These are phyloP conservation scores for Apostichopus californicus DNA, from an alignment of 35 echinoderm and acorn worm species.

Conservation along the genomic window DNA sequence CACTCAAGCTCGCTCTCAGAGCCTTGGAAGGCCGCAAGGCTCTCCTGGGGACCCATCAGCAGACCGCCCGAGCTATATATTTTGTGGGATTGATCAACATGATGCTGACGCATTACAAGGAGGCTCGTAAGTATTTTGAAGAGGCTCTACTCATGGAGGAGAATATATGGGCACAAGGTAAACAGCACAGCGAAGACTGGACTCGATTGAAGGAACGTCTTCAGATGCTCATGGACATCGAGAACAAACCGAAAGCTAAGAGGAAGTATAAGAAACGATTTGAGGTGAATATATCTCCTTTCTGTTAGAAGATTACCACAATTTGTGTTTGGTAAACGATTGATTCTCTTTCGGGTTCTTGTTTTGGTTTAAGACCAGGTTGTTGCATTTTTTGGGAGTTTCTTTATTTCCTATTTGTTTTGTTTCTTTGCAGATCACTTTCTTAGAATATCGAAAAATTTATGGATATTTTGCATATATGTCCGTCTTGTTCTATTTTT, in stretches of 20 bases:
- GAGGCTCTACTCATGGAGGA: constrained; percentile 92
- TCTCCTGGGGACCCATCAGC: constrained; percentile 61
- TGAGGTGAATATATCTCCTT: constrained; percentile 45
- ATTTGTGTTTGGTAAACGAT: no score
- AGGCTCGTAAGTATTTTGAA: constrained; percentile 73
- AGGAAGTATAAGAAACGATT: constrained; percentile 71
- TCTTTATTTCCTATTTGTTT: no score
- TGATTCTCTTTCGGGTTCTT: no score
- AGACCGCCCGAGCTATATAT: constrained; percentile 85
- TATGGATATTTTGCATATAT: no score
- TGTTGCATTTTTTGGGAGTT: no score
- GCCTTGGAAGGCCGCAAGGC: constrained; percentile 73
- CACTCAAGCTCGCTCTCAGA: constrained; percentile 66
- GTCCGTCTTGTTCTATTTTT: no score
- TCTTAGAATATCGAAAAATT: no score
- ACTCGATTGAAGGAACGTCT: constrained; percentile 66
- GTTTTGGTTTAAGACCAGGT: no score
- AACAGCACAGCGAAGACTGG: constrained; percentile 88
- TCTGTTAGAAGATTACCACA: no score
- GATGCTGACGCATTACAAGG: constrained; percentile 57
- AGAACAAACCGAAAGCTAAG: constrained; percentile 55
- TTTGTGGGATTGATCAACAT: constrained; percentile 80
- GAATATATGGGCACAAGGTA: constrained; percentile 80
- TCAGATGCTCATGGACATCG: constrained; percentile 49
- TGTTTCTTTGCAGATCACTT: no score